phyloP scores from a whole-genome alignment of 2,888 invertebrate genomes.

The Drosophila antonietae region DNA sequence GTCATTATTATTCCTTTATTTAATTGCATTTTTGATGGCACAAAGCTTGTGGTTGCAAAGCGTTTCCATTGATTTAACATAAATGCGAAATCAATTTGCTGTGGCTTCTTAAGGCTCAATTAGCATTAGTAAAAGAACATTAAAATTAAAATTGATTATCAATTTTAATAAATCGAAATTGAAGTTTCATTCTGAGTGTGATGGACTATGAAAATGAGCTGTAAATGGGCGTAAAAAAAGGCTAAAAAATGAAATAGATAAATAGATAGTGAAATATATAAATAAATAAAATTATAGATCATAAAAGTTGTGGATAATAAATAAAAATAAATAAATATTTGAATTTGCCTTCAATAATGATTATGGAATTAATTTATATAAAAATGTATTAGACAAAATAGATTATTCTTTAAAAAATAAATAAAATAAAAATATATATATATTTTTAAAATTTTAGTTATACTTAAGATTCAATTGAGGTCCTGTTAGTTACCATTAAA shows the following conservation, averaged over 20 bases:
- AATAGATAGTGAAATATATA: too few species aligned
- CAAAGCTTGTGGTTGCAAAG: slow-evolving; percentile 6
- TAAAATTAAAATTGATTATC: not conserved
- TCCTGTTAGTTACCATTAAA: too few species aligned
- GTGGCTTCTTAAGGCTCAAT: slow-evolving; percentile 11
- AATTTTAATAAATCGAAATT: slow-evolving; percentile 10
- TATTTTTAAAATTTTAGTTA: too few species aligned
- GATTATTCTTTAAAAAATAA: too few species aligned
- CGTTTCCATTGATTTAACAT: not conserved
- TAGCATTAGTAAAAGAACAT: slow-evolving; percentile 10
- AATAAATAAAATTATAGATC: too few species aligned
- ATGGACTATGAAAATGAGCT: not conserved
- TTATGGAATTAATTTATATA: too few species aligned
- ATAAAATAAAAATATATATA: too few species aligned
- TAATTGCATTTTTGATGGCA: slow-evolving; percentile 4
- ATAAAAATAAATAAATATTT: too few species aligned
- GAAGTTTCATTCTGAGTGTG: not conserved
- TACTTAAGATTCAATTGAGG: too few species aligned
- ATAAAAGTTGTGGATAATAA: too few species aligned
- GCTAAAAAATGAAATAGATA: not conserved
- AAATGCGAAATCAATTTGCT: slow-evolving; percentile 14
- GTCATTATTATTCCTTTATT: not conserved
- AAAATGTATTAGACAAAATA: too few species aligned
- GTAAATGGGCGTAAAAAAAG: not conserved
- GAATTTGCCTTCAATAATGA: too few species aligned